Evolutionary conservation across 2,888 invertebrate genomes (phyloP).

Genomic region (Achlya flavicornis): DNA sequence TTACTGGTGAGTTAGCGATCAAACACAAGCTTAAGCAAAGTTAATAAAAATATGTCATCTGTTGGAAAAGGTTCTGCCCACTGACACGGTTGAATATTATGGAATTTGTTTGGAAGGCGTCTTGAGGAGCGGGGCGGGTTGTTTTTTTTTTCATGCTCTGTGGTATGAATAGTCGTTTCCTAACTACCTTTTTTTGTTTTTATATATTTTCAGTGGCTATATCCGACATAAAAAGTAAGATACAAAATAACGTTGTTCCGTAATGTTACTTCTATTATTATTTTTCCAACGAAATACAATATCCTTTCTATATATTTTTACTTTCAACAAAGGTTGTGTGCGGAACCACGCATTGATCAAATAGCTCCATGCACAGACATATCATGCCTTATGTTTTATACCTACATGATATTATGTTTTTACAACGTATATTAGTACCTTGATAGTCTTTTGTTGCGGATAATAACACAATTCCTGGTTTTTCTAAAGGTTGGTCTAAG

Average conservation of each 20-base stretch:
- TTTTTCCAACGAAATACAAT: conserved; percentile 1
- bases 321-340: neutral
- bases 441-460: neutral
- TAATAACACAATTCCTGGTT: too few species aligned
- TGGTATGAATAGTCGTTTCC: too few species aligned
- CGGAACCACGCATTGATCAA: conserved; percentile 4
- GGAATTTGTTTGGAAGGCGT: too few species aligned
- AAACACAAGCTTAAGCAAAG: too few species aligned
- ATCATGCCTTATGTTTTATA: neutral
- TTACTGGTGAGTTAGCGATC: too few species aligned
- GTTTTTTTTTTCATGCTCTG: too few species aligned
- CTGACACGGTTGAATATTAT: too few species aligned
- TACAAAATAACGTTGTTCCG: neutral
- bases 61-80: too few species aligned
- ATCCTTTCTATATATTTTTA: conserved; percentile 1
- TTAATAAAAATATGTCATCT: too few species aligned
- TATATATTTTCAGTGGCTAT: neutral
- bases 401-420: neutral
- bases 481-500: too few species aligned
- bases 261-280: neutral
- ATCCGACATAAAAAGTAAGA: neutral
- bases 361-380: neutral
- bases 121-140: too few species aligned
- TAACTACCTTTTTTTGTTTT: neutral
- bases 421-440: too few species aligned